A percentile compares a stretch with the other conserved stretches of the same genome.
Evolutionary conservation across 1,140 invertebrate genomes (phyloP).

Genomic region (Teleopsis dalmanni): DNA sequence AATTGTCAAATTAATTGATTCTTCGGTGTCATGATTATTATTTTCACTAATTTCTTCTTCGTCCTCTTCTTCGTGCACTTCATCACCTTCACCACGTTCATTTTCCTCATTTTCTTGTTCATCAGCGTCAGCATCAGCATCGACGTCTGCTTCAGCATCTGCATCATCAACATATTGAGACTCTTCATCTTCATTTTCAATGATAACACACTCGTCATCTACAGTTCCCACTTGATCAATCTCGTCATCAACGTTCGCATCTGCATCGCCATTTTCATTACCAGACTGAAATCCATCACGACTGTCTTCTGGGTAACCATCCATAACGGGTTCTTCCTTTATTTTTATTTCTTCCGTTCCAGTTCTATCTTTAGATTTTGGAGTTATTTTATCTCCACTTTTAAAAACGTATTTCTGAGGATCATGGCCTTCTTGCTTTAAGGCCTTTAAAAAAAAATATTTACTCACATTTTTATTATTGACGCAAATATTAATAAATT

Average conservation of each 20-base stretch:
- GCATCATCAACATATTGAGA: no score
- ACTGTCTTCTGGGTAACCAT: no score
- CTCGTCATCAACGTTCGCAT: not conserved
- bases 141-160: no score
- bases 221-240: constrained; percentile 24
- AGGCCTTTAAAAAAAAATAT: not conserved
- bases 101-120: constrained; percentile 45
- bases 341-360: no score
- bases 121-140: constrained; percentile 44
- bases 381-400: constrained; percentile 40
- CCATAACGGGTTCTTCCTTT: no score
- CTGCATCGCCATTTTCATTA: no score
- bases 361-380: no score
- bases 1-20: constrained; percentile 72
- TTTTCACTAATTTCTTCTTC: constrained; percentile 28
- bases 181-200: no score
- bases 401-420: not conserved
- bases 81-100: constrained; percentile 31
- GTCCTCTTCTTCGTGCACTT: constrained; percentile 21
- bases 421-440: constrained; percentile 2
- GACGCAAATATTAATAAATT: no score
- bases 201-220: no score
- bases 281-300: no score
- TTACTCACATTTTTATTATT: not conserved
- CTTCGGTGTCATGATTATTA: constrained; percentile 58